A percentile compares a stretch with the other conserved stretches of the same genome.
These are phyloP conservation scores for Gymnogyps californianus DNA, from an alignment of 2,113 vertebrate species.

Conservation along the genomic window DNA sequence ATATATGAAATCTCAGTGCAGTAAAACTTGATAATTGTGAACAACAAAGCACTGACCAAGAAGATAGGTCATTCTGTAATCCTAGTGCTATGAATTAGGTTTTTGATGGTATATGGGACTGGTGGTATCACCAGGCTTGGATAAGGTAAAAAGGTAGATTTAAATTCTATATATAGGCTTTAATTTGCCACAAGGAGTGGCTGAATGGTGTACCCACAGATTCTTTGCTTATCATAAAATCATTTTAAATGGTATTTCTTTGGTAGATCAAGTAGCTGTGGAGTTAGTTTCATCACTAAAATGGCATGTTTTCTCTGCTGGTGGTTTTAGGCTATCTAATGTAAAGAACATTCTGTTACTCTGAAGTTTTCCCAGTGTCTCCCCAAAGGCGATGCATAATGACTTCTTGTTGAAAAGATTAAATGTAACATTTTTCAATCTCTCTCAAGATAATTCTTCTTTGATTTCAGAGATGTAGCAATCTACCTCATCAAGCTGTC, in stretches of 20 bases:
- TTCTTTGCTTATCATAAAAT: neutral
- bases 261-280: neutral
- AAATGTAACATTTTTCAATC: conserved; percentile 5
- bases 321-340: neutral
- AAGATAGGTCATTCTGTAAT: neutral
- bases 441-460: conserved; percentile 6
- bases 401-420: conserved; percentile 49
- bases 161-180: neutral
- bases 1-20: neutral
- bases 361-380: neutral
- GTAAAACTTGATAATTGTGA: neutral
- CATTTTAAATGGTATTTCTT: neutral
- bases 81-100: neutral
- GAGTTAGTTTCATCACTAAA: neutral
- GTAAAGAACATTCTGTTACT: conserved; percentile 10
- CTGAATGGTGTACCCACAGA: neutral
- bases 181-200: neutral
- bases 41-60: neutral
- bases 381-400: neutral
- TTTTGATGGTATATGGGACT: neutral
- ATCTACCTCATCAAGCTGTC: conserved; percentile 5
- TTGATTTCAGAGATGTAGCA: neutral
- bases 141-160: neutral
- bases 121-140: neutral
- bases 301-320: neutral